These are phyloP conservation scores for Clarias platycephalus DNA, from an alignment of 2,797 vertebrate genomes.

Conservation along the genomic window DNA sequence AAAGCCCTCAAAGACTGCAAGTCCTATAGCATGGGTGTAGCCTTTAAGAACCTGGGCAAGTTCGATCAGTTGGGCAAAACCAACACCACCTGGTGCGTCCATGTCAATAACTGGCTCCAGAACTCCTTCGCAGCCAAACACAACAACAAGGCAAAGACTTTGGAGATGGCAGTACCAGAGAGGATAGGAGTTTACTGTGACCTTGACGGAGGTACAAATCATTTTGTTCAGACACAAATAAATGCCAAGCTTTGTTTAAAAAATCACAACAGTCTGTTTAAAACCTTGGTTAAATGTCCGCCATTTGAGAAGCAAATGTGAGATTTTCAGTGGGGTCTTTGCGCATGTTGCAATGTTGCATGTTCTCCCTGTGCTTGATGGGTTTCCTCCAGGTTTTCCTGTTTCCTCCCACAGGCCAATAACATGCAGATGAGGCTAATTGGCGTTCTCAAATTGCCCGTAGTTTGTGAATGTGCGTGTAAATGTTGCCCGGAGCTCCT, in stretches of 20 bases:
- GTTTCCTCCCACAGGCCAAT: too few species aligned
- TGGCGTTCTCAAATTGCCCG: too few species aligned
- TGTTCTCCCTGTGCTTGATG: too few species aligned
- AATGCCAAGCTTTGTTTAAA: background rate
- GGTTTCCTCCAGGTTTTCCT: too few species aligned
- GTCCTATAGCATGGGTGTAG: conserved; percentile 86
- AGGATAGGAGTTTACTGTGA: conserved; percentile 91
- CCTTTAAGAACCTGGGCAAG: conserved; percentile 84
- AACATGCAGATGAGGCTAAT: too few species aligned
- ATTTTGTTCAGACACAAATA: background rate
- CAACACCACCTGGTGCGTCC: conserved; percentile 87
- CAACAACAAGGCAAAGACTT: conserved; percentile 87
- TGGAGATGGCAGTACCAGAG: conserved; percentile 82
- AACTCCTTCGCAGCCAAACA: conserved; percentile 87
- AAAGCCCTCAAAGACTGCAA: conserved; percentile 89
- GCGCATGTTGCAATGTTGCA: too few species aligned
- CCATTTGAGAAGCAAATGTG: background rate
- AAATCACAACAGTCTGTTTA: background rate
- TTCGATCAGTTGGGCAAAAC: conserved; percentile 94
- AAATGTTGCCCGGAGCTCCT: too few species aligned
- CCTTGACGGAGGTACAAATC: conserved; percentile 81
- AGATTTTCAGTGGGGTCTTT: background rate
- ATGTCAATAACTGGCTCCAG: conserved; percentile 93
- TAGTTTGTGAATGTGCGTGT: too few species aligned
- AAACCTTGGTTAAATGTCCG: background rate